Evolutionary conservation across 2,888 invertebrate genomes (phyloP).

Genomic region (Trissolcus brochymenae): DNA sequence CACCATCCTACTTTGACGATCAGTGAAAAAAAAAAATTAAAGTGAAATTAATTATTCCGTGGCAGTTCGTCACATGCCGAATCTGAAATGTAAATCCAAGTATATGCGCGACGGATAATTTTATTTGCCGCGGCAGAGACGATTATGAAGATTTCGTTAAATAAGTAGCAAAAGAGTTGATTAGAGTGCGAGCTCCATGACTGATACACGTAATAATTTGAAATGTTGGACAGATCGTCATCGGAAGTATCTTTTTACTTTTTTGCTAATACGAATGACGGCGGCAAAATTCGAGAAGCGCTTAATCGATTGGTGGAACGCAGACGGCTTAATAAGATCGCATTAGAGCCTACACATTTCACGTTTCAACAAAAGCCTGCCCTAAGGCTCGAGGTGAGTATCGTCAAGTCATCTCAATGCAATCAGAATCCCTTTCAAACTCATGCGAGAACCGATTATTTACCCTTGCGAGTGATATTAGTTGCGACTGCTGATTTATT

Average conservation of each 20-base stretch:
- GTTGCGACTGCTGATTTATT: conserved; percentile 20
- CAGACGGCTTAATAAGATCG: conserved; percentile 80
- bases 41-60: conserved; percentile 25
- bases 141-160: conserved; percentile 43
- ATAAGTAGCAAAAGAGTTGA: conserved; percentile 39
- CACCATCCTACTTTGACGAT: too few relatives aligned
- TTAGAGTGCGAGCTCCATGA: conserved; percentile 25
- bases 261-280: conserved; percentile 78
- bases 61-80: conserved; percentile 3
- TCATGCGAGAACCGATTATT: conserved; percentile 40
- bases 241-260: conserved; percentile 76
- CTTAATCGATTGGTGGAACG: conserved; percentile 80
- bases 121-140: conserved; percentile 13
- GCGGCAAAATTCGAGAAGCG: conserved; percentile 78
- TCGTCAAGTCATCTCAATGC: conserved; percentile 36
- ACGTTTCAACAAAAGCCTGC: conserved; percentile 85
- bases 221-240: conserved; percentile 64
- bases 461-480: conserved; percentile 38
- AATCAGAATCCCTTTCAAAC: conserved; percentile 43
- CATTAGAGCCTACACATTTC: conserved; percentile 82
- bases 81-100: conserved; percentile 32
- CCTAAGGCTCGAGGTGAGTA: conserved; percentile 82
- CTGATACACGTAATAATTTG: conserved; percentile 28
- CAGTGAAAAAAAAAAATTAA: too few relatives aligned
- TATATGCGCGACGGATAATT: conserved; percentile 9